Percentiles rank a stretch among this genome's conserved stretches.
Evolutionary conservation across 2,797 vertebrate species (phyloP).

Genomic region (Xenopus petersii): DNA sequence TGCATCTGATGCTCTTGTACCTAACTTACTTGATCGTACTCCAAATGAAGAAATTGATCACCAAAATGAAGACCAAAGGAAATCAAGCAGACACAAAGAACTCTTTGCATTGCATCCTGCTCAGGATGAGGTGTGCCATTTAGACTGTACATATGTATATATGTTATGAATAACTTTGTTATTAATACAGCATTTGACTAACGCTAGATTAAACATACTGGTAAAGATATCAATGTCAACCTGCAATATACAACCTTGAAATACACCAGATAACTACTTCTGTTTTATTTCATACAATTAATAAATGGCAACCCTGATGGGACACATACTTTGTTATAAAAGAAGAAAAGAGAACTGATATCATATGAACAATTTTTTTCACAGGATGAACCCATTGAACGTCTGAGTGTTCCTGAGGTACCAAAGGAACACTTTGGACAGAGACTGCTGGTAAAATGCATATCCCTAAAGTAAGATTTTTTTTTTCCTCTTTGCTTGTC

Average conservation of each 20-base stretch:
- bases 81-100: constrained; percentile 84
- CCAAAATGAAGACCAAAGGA: constrained; percentile 94
- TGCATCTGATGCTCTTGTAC: constrained; percentile 86
- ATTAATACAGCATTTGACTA: too few species aligned
- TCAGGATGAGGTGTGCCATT: constrained; percentile 83
- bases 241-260: too few species aligned
- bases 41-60: constrained; percentile 97
- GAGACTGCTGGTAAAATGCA: constrained; percentile 96
- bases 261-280: too few species aligned
- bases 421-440: constrained; percentile 98
- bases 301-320: too few species aligned
- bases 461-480: constrained; percentile 94
- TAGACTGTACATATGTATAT: not conserved
- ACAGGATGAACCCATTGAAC: constrained; percentile 95
- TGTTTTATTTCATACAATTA: too few species aligned
- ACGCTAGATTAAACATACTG: too few species aligned
- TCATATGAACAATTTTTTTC: constrained; percentile 32
- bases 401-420: constrained; percentile 91
- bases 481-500: not conserved
- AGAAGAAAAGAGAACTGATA: too few species aligned
- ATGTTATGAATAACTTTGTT: too few species aligned
- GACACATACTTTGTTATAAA: too few species aligned
- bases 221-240: too few species aligned
- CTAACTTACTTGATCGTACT: constrained; percentile 90
- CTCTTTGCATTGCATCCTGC: constrained; percentile 88